A percentile compares a stretch with the other conserved stretches of the same genome.
Evolutionary conservation across 30 jellyfish, hydroid and myxozoan species (phyloP).

Genomic region (Aurelia aurita): DNA sequence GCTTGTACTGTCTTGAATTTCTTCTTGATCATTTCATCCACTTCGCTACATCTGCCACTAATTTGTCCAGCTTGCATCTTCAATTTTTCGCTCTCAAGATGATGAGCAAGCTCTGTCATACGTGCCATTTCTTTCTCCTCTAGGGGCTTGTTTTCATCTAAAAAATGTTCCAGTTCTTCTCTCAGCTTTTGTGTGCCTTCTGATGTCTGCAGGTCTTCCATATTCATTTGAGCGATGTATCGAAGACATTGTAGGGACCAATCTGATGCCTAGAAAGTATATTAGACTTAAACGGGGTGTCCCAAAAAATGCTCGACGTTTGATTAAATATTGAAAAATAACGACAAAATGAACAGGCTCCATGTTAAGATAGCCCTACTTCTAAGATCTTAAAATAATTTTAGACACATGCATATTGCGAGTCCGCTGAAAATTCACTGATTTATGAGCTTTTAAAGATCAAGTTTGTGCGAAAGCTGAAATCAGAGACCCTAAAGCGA

Average conservation of each 20-base stretch:
- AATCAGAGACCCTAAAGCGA: too few relatives aligned
- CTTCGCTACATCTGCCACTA: slow-evolving; percentile 85
- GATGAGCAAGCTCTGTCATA: slow-evolving; percentile 97
- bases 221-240: slow-evolving; percentile 93
- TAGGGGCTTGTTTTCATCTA: slow-evolving; percentile 58
- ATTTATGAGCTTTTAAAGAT: too few relatives aligned
- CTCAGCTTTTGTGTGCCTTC: slow-evolving; percentile 82
- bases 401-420: too few relatives aligned
- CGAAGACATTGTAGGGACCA: slow-evolving; percentile 95
- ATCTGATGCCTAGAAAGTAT: slow-evolving; percentile 80
- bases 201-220: slow-evolving; percentile 96
- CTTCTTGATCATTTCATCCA: slow-evolving; percentile 84
- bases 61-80: slow-evolving; percentile 97
- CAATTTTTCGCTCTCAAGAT: slow-evolving; percentile 87
- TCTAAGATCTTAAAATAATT: too few relatives aligned
- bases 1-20: slow-evolving; percentile 75
- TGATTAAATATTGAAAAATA: too few relatives aligned
- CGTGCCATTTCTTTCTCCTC: slow-evolving; percentile 91
- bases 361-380: too few relatives aligned
- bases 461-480: too few relatives aligned
- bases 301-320: not conserved
- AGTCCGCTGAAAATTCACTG: too few relatives aligned
- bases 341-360: too few relatives aligned
- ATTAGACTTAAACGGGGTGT: not conserved
- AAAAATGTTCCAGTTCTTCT: slow-evolving; percentile 50